These are phyloP conservation scores for Galago senegalensis DNA, from an alignment of 2,797 vertebrate genomes.

Conservation along the genomic window DNA sequence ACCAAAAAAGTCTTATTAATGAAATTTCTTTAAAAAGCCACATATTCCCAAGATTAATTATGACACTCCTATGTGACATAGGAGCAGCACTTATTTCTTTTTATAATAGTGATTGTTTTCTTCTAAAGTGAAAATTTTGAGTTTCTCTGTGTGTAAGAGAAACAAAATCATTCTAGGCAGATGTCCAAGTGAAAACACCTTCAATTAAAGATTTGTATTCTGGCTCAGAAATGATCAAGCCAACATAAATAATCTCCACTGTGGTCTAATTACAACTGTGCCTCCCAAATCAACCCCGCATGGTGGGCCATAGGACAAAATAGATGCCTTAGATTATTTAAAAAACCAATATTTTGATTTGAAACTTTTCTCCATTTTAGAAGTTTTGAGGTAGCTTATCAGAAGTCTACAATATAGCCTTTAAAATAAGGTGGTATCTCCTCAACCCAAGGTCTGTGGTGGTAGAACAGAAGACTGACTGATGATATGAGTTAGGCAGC, in stretches of 20 bases:
- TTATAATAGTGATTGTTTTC: conserved; percentile 15
- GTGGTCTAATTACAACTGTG: not conserved
- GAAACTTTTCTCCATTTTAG: not conserved
- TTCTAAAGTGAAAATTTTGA: not conserved
- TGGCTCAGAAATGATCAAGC: not conserved
- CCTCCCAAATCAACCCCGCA: not conserved
- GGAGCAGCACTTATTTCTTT: not conserved
- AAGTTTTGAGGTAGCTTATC: conserved; percentile 25
- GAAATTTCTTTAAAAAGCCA: conserved; percentile 11
- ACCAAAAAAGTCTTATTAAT: not conserved
- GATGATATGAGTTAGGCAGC: not conserved
- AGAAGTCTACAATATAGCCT: not conserved
- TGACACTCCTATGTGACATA: not conserved
- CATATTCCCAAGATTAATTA: not conserved
- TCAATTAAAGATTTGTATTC: not conserved
- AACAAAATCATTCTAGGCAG: not conserved
- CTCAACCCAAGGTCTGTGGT: not conserved
- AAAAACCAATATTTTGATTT: conserved; percentile 1
- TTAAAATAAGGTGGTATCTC: not conserved
- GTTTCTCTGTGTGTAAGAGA: not conserved
- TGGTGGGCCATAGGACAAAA: not conserved
- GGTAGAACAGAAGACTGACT: not conserved
- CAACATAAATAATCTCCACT: not conserved
- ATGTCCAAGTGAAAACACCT: not conserved
- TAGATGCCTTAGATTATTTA: not conserved